Evolutionary conservation across 2,888 invertebrate species (phyloP), one percentile per base, ranked within the genome.

Genomic region (Zeuzera pyrina): DNA sequence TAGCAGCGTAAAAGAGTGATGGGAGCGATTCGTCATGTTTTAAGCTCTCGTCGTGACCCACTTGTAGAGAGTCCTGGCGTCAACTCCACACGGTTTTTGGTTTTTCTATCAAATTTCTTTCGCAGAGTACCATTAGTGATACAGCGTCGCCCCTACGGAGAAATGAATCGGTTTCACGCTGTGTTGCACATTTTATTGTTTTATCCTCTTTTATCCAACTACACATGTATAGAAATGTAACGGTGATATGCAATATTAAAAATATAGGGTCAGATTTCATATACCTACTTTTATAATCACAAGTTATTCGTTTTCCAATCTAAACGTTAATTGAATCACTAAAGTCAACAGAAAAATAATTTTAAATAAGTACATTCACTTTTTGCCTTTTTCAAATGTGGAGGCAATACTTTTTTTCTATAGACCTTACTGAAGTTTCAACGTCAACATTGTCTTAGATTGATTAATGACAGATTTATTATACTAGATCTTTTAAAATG

Each of bases 11-110:
- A 53, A 60, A 68, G 66, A 73, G 59, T 63, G 73, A 77, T 74
- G 72, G 59, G 52, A 60, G 65, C 55, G 67, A 74, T 76, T 71
- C 64, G 65, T 76, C 76, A 76, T 74, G 72, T 65, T 66, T 59
- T 54, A 57, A 52, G 53, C 59, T 12, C 12, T 26, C 14, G 62
- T 59, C 58, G 55, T 72, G 72, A 72, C 72, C 72, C 63, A 71
- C 62, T 71, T 72, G 57, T 38, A 53, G 50, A 52, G 62, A 57
- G 56, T 45, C 52, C 36, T 45, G 37, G 44, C 38, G 41, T 39
- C 24, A 31, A 33, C 35, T 25, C 34, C 19, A 22, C 21, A 29
- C 49, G 49, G 40, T 48, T 57, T 62, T 62, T 43, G 40, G 47
- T 57, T 61, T 62, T 44, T 66, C 60, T 53, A 46, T 49, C 40